Conservation (phyloP, 2,888 invertebrate genomes). For the Cinara cedri region DNA sequence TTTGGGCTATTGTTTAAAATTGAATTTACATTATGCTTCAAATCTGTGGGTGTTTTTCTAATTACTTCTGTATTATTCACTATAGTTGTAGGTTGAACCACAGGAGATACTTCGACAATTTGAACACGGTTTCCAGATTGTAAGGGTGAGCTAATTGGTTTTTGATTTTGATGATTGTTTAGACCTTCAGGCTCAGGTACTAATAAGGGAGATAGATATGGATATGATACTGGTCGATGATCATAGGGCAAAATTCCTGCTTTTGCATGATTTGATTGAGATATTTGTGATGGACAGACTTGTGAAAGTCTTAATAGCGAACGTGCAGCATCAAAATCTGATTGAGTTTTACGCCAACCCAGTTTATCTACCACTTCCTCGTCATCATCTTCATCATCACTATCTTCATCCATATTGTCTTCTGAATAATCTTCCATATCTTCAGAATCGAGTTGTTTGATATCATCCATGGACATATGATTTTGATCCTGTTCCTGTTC, state of each 20-base stretch:
- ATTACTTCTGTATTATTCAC: slow-evolving; percentile 38
- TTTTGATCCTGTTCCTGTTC: slow-evolving; percentile 81
- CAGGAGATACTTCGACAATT: slow-evolving; percentile 58
- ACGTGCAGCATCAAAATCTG: slow-evolving; percentile 85
- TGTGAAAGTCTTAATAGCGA: slow-evolving; percentile 78
- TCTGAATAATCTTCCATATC: slow-evolving; percentile 63
- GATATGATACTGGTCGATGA: slow-evolving; percentile 63
- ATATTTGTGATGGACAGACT: slow-evolving; percentile 63
- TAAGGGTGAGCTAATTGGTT: slow-evolving; percentile 36
- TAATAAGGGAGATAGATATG: slow-evolving; percentile 59
- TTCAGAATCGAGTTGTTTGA: slow-evolving; percentile 60
- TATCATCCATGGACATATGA: slow-evolving; percentile 74
- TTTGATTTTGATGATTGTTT: slow-evolving; percentile 29
- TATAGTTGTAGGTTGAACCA: slow-evolving; percentile 54
- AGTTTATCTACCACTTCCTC: slow-evolving; percentile 61
- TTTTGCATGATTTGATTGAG: slow-evolving; percentile 60
- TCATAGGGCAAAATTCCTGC: slow-evolving; percentile 65
- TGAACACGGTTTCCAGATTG: slow-evolving; percentile 59
- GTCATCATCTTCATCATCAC: slow-evolving; percentile 63
- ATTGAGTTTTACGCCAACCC: slow-evolving; percentile 63
- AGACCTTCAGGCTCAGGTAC: slow-evolving; percentile 17
- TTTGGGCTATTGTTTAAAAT: slow-evolving; percentile 37
- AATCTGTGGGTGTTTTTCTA: slow-evolving; percentile 29
- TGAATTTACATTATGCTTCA: slow-evolving; percentile 41
- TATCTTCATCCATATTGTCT: slow-evolving; percentile 63